A percentile compares a stretch with the other conserved stretches of the same genome.
Conservation (phyloP, 1,140 invertebrate genomes). For the Parapsyche elsis region DNA sequence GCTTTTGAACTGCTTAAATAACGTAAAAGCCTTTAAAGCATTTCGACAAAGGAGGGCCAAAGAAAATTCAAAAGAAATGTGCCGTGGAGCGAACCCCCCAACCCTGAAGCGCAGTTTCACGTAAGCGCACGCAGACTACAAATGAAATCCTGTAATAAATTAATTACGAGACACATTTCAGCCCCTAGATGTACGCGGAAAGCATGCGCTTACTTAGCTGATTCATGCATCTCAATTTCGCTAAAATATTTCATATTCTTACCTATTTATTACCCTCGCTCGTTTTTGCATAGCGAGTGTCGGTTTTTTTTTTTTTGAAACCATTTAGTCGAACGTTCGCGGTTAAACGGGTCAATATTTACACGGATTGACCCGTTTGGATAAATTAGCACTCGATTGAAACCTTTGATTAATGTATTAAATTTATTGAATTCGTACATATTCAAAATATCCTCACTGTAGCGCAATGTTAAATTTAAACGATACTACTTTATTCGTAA, state of each 20-base stretch:
- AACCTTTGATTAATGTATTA: too few species aligned
- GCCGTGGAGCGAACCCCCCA: conserved; percentile 16
- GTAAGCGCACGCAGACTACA: conserved; percentile 5
- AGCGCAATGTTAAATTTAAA: too few species aligned
- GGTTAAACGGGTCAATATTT: too few species aligned
- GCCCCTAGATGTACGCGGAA: not conserved
- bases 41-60: conserved; percentile 50
- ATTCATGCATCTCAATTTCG: not conserved
- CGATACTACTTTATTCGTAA: too few species aligned
- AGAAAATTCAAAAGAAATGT: conserved; percentile 54
- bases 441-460: too few species aligned
- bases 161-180: conserved; percentile 42
- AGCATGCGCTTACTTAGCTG: not conserved
- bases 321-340: too few species aligned
- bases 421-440: too few species aligned
- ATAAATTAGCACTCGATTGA: too few species aligned
- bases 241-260: not conserved
- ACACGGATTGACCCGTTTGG: too few species aligned
- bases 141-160: conserved; percentile 48
- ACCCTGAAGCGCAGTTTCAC: conserved; percentile 11
- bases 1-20: conserved; percentile 55
- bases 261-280: too few species aligned
- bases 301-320: too few species aligned
- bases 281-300: too few species aligned
- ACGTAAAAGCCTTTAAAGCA: conserved; percentile 54